A percentile compares a stretch with the other conserved stretches of the same genome.
These are phyloP conservation scores for Polypedilum vanderplanki DNA, from an alignment of 1,140 invertebrate genomes.

Conservation along the genomic window DNA sequence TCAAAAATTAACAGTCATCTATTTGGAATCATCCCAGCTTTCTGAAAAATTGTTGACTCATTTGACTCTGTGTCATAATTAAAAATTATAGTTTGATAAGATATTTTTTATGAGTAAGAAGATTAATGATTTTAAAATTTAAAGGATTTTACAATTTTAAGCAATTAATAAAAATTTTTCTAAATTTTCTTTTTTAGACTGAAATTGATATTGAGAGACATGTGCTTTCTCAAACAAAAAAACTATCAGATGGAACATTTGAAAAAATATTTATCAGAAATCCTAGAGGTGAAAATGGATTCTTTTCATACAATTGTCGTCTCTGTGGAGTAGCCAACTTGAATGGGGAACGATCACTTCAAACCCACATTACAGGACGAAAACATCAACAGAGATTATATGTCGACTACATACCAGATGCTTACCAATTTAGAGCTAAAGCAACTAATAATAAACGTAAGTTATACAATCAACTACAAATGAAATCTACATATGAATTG, in stretches of 20 bases:
- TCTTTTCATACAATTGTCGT: conserved; percentile 30
- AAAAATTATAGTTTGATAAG: no score
- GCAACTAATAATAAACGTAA: background rate
- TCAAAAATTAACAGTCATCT: no score
- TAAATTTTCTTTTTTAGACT: conserved; percentile 29
- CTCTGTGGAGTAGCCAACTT: conserved; percentile 30
- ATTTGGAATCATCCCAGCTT: no score
- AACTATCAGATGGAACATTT: conserved; percentile 29
- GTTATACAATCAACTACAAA: background rate
- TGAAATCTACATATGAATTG: no score
- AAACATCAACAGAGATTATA: conserved; percentile 42
- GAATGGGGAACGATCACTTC: conserved; percentile 30
- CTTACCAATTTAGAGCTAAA: conserved; percentile 24
- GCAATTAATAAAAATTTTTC: background rate
- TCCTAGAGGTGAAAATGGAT: background rate
- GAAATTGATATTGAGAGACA: conserved; percentile 30
- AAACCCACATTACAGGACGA: conserved; percentile 44
- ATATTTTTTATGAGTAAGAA: no score
- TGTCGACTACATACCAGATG: conserved; percentile 31
- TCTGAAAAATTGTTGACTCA: no score
- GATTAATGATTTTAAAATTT: no score
- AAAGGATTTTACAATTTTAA: no score
- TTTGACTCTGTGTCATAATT: no score
- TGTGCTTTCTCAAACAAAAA: conserved; percentile 16
- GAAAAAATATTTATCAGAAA: conserved; percentile 28